Conservation (phyloP, 2,888 invertebrate species). For the Himalopsyche kuldschensis region DNA sequence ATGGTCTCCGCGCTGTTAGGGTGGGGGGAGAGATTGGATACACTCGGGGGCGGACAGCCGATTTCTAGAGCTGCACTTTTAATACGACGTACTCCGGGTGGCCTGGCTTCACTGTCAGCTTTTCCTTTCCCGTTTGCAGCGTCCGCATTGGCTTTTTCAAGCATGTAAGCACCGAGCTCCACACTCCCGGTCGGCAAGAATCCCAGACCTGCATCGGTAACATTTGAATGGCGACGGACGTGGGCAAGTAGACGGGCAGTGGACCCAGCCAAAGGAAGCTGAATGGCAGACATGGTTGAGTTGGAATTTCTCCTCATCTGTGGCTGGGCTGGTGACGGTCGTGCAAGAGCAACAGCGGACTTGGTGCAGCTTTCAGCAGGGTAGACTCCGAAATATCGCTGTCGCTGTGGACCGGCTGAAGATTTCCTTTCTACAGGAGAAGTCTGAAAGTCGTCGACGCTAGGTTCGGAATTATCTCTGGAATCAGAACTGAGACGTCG, state of each 20-base stretch:
- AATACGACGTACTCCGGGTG: constrained; percentile 66
- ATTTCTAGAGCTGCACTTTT: constrained; percentile 73
- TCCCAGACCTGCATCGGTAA: constrained; percentile 62
- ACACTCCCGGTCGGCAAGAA: constrained; percentile 56
- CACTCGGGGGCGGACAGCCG: constrained; percentile 68
- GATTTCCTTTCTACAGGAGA: constrained; percentile 55
- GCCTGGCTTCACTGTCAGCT: constrained; percentile 58
- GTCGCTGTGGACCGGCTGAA: constrained; percentile 47
- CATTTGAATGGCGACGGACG: constrained; percentile 64
- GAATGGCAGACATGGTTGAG: constrained; percentile 66
- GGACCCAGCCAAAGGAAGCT: constrained; percentile 58
- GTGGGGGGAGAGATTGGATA: constrained; percentile 74
- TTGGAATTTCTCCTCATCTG: constrained; percentile 63
- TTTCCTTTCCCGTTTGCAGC: constrained; percentile 54
- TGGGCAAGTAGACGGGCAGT: constrained; percentile 57
- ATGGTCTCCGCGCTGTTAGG: constrained; percentile 82
- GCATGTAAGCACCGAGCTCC: constrained; percentile 58
- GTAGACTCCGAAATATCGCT: constrained; percentile 50
- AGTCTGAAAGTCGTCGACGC: constrained; percentile 48
- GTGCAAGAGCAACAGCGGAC: constrained; percentile 55
- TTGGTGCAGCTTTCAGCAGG: constrained; percentile 57
- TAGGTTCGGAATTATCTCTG: constrained; percentile 57
- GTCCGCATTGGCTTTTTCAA: constrained; percentile 53
- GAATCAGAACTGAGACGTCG: constrained; percentile 60
- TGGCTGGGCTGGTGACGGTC: constrained; percentile 46